Evolutionary conservation across 2,797 vertebrate species (phyloP), one percentile per base, ranked within the genome.

Genomic region (Galaxias olidus): DNA sequence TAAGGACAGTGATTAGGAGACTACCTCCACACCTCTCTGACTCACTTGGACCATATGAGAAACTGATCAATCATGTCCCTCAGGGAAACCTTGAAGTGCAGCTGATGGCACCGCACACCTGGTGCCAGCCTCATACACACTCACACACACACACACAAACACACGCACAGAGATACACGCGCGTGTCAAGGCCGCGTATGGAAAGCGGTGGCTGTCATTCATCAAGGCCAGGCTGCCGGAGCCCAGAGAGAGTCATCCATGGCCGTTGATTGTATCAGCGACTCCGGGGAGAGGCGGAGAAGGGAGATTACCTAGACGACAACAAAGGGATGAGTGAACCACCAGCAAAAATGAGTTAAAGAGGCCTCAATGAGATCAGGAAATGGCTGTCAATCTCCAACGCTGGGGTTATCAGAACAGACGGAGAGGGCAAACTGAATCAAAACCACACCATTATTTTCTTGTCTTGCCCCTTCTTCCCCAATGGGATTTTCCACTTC

Each of bases 281-380:
- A 52, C 79, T 72, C 70, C 12, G 9, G 74, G 69, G 67, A 65
- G 49, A 69, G 66, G 1, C 63, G 19, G 68, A 80, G 76, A 74
- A 82, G 65, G 76, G 63, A 64, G 70, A 68, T 66, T 71, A 51
- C 60, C 66, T 63, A 66, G 53, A 69, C 59, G 62, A 59, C 73
- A 74, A 83, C 71, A 80, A 72, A 81, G 75, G 54, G 52, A 78
- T 72, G 71, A 78, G 74, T 77, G 65, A 73, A 63, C 48, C 13
- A 54, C 47, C 42, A 8, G 20, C 40, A 50, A 62, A 68, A 77
- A 75, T 72, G 63, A 83, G 46, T 13, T 30, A 13, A 30, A 40
- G 58, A 71, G 47, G 45, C 64, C 53, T 52, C 52, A 62, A 54
- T 53, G 44, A 73, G 47, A 74, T 69, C 47, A 55, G 63, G 50